Evolutionary conservation across 1,140 invertebrate species (phyloP), one percentile per base, ranked within the genome.

Genomic region (Drosophila busckii): DNA sequence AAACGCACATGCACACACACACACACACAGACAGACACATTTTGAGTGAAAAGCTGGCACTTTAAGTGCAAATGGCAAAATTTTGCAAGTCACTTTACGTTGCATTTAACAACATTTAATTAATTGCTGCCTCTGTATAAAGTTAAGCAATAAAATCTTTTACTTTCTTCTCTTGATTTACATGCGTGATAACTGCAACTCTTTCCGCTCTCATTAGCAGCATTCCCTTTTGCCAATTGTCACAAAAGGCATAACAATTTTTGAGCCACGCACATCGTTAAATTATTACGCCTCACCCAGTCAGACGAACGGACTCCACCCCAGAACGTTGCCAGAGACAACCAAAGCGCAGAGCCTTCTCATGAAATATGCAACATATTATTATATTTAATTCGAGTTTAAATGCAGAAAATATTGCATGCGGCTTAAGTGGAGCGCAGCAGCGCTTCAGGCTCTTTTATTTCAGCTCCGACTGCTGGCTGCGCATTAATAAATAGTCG

Each of bases 211-310:
- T 48, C 31, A 48, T 48, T 48, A 35, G 31, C 44, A 46, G 13
- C 19, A 23, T 48, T 10, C 7, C 23, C 4, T 37, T n/a, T 31
- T 7, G 4, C 1, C 10, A n/a, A 26, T 46, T 25, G 7, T 17
- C 4, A 20, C 26, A 46, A 17, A 1, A 8, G 26, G 15, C 7
- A 31, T 4, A 19, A 23, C n/a, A n/a, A n/a, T n/a, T n/a, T 68
- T 68, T 58, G 23, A 37, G 38, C 45, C 42, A 34, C 40, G 65
- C 59, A 76, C 71, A 66, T 76, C 71, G 61, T 76, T 76, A 76
- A 76, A 76, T 70, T 76, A 50, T 66, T 31, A 76, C 70, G 70
- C 71, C 67, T 70, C n/a, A n/a, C n/a, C n/a, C n/a, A n/a, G n/a
- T n/a, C n/a, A n/a, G 71, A 66, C 20, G 63, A 46, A 48, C 32